phyloP scores from a whole-genome alignment of 2,888 invertebrate species.

The Drosophila crucigera region DNA sequence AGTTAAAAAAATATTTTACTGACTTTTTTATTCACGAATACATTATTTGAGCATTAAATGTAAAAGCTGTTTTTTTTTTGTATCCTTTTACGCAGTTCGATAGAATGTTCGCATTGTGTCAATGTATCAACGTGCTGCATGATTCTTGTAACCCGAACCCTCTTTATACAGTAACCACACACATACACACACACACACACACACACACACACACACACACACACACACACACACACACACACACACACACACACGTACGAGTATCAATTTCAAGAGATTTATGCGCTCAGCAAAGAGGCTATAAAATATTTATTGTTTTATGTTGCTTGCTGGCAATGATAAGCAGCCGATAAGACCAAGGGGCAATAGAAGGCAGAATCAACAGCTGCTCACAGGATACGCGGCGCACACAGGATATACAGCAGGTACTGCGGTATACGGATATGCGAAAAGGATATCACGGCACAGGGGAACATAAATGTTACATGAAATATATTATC shows the following conservation, averaged over 20 bases:
- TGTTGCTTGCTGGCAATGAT: slow-evolving; percentile 66
- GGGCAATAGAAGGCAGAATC: slow-evolving; percentile 15
- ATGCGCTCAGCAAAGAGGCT: slow-evolving; percentile 67
- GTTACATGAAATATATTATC: slow-evolving; percentile 58
- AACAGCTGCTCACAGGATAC: slow-evolving; percentile 41
- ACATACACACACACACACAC: not conserved
- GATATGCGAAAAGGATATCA: slow-evolving; percentile 21
- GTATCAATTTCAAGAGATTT: slow-evolving; percentile 78
- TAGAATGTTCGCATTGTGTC: slow-evolving; percentile 33
- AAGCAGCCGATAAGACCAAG: slow-evolving; percentile 54
- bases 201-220: slow-evolving; percentile 9
- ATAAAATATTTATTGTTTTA: slow-evolving; percentile 80
- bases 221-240: slow-evolving; percentile 7
- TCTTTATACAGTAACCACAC: not conserved
- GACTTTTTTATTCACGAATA: not conserved
- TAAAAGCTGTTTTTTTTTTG: not conserved
- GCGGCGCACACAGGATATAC: slow-evolving; percentile 17
- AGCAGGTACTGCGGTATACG: slow-evolving; percentile 43
- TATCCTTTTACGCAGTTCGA: not conserved
- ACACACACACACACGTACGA: slow-evolving; percentile 10
- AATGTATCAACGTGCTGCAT: slow-evolving; percentile 39
- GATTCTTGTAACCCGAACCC: slow-evolving; percentile 8
- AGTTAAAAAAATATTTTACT: slow-evolving; percentile 1
- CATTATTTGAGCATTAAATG: not conserved
- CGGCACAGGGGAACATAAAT: slow-evolving; percentile 8